These are phyloP conservation scores for Tribolium madens DNA, from an alignment of 1,140 invertebrate genomes.

Conservation along the genomic window DNA sequence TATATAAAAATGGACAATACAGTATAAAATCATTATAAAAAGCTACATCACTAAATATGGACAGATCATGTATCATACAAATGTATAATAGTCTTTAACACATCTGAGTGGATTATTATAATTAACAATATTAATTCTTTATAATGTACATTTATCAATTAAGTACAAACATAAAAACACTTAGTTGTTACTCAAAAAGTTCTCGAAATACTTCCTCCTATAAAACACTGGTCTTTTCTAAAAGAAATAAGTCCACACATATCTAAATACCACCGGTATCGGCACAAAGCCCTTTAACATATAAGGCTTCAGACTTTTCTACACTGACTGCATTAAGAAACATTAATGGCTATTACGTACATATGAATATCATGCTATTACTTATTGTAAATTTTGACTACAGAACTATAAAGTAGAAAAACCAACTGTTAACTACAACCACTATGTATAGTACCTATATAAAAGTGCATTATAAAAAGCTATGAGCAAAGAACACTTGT, in stretches of 20 bases:
- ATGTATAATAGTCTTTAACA: slow-evolving; percentile 5
- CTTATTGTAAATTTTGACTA: slow-evolving; percentile 11
- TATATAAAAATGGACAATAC: slow-evolving; percentile 61
- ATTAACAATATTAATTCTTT: slow-evolving; percentile 31
- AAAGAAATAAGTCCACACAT: not conserved
- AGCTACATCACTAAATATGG: slow-evolving; percentile 61
- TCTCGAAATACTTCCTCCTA: not conserved
- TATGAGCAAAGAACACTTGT: slow-evolving; percentile 45
- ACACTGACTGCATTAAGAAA: slow-evolving; percentile 3
- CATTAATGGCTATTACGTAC: slow-evolving; percentile 13
- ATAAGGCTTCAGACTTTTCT: not conserved
- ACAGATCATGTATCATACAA: slow-evolving; percentile 57
- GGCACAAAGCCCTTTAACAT: not conserved
- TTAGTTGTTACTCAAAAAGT: not conserved
- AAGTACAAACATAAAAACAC: slow-evolving; percentile 39
- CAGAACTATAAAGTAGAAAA: slow-evolving; percentile 8
- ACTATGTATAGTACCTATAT: slow-evolving; percentile 40
- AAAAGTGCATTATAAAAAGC: slow-evolving; percentile 45
- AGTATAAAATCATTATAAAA: slow-evolving; percentile 63
- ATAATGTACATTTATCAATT: slow-evolving; percentile 34
- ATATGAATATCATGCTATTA: slow-evolving; percentile 38
- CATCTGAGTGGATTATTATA: not conserved
- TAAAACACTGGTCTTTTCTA: slow-evolving; percentile 6
- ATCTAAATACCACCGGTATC: slow-evolving; percentile 1
- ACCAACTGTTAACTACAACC: slow-evolving; percentile 1